phyloP scores from a whole-genome alignment of 2,113 vertebrate species.

The Alectura lathami region DNA sequence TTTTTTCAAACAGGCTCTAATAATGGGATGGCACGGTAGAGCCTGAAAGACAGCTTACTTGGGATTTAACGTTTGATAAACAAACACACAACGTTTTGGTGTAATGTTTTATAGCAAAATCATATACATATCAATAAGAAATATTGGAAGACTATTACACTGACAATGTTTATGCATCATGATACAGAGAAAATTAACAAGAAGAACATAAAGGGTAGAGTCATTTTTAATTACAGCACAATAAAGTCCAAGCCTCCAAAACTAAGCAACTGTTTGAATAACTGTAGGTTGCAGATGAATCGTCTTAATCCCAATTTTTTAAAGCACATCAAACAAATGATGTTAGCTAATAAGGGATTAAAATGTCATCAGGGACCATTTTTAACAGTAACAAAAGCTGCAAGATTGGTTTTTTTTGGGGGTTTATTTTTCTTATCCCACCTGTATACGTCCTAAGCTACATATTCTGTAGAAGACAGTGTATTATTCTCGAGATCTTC shows the following conservation, averaged over 20 bases:
- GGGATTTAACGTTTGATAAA: neutral
- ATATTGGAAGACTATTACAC: neutral
- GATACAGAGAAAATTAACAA: neutral
- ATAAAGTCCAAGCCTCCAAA: neutral
- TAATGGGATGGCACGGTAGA: neutral
- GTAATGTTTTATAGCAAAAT: neutral
- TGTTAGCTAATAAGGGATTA: neutral
- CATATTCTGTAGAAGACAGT: neutral
- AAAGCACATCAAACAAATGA: neutral
- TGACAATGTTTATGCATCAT: rapidly evolving
- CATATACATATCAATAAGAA: neutral
- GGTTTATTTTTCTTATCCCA: slow-evolving; percentile 9
- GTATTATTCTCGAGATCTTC: slow-evolving; percentile 5
- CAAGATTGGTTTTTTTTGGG: neutral
- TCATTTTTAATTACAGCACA: neutral
- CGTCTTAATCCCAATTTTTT: neutral
- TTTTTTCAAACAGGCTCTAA: neutral
- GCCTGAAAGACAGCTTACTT: neutral
- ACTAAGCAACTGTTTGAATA: neutral
- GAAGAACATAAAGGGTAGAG: neutral
- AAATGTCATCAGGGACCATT: neutral
- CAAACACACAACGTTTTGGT: neutral
- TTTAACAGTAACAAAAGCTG: neutral
- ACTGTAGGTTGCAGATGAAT: neutral
- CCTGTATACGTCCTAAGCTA: neutral